These are phyloP conservation scores for Callipepla californica DNA, from an alignment of 2,113 vertebrate species.

Conservation along the genomic window DNA sequence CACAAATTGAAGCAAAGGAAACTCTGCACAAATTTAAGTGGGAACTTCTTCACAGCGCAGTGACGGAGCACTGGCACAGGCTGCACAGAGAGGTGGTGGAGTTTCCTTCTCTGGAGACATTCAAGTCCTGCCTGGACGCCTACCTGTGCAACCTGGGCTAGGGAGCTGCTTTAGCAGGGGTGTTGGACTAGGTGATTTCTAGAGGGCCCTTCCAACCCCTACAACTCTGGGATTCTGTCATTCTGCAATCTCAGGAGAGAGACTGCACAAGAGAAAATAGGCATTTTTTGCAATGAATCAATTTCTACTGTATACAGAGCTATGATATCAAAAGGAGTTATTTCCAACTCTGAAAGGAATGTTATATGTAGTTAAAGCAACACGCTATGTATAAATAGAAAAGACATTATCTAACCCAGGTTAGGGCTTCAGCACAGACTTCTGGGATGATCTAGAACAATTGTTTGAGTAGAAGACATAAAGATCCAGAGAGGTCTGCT, in stretches of 20 bases:
- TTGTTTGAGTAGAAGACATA: not conserved
- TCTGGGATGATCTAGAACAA: not conserved
- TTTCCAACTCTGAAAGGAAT: not conserved
- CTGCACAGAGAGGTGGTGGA: too few species aligned
- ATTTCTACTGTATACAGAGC: not conserved
- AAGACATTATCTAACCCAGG: not conserved
- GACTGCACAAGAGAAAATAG: not conserved
- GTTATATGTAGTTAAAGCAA: not conserved
- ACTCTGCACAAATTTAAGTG: too few species aligned
- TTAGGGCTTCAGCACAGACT: not conserved
- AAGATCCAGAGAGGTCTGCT: not conserved
- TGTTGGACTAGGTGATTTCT: too few species aligned
- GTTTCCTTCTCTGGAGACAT: too few species aligned
- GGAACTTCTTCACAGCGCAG: too few species aligned
- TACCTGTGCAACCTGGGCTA: too few species aligned
- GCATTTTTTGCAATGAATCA: not conserved
- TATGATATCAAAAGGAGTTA: not conserved
- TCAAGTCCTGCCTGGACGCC: too few species aligned
- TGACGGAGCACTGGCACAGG: too few species aligned
- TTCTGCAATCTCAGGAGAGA: not conserved
- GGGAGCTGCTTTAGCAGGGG: too few species aligned
- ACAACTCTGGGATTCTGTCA: too few species aligned
- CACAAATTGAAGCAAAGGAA: too few species aligned
- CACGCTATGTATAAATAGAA: not conserved
- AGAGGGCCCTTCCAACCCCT: too few species aligned